Evolutionary conservation across 2,888 invertebrate genomes (phyloP), one percentile per base, ranked within the genome.

Genomic region (Limnephilus lunatus): DNA sequence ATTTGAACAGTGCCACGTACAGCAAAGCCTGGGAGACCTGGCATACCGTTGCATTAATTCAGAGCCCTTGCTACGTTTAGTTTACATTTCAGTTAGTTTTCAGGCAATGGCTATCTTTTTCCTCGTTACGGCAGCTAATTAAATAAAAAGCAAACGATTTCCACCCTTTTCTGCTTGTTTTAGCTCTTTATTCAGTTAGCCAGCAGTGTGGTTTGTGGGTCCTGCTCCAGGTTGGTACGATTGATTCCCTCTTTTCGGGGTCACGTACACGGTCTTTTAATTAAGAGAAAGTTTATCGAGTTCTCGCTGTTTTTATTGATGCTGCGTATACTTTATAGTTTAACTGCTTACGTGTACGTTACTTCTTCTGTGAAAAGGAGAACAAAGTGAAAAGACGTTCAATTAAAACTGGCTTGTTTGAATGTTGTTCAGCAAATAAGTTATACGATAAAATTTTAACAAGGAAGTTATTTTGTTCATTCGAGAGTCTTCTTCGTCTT

Each of bases 121-220:
- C 68, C 80, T 68, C 88, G 80, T 88, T 88, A 32, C 88, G 68
- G 68, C 9, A 80, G 53, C 35, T 88, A 80, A 88, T 88, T 86
- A n/a, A 86, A 86, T 86, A 86, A 86, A 39, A 31, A 2, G 14
- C 39, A 53, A 86, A 25, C 86, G 86, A 44, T 53, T 86, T 86
- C n/a, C 86, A 44, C 44, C 44, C 25, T 86, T 86, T 44, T 44
- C 86, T 53, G 86, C 31, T 44, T 7, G 53, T 86, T 86, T 82
- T 68, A 25, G 7, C 86, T 86, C 44, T 86, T 30, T 86, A 86
- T 86, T 86, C 86, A 86, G 30, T 35, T n/a, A 86, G n/a, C 86
- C 48, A 32, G 82, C 82, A 31, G n/a, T 68, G 68, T 68, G 68
- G 68, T 68, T 86, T 44, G 53, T 25, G 39, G 32, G 85, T 25